Base-by-base conservation (phyloP, 1,140 invertebrate species). In the Drosophila nannoptera region DNA sequence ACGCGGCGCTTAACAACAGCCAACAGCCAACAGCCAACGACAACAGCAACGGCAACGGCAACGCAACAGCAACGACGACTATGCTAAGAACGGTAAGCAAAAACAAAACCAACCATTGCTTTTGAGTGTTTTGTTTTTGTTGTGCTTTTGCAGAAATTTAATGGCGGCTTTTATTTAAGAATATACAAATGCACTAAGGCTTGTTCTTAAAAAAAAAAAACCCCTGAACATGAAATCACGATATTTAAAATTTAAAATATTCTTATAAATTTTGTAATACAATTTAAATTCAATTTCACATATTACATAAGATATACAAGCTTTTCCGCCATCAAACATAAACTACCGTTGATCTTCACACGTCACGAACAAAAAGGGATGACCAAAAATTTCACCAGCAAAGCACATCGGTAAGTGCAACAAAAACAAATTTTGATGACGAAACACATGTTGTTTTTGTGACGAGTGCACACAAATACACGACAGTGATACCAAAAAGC, bases 391-490 rank as follows among this genome's bases (percentile, higher is more conserved):
- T 69, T 69, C 61, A 42, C 67, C 64, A 62, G 45, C 38, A 73
- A 77, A 78, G 48, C 59, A 66, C 68, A 53, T 22, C 55, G 45
- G 62, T 65, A 75, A 78, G 75, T 75, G 64, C 69, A 80, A 80
- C 53, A 82, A 78, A 75, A 74, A 69, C 54, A 69, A 52, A 52
- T 82, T 77, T 76, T 78, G 82, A 87, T 87, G 82, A 87, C 82
- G 82, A 87, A 87, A 87, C 78, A 87, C 82, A 87, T 87, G 82
- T 82, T 81, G 77, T 82, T 68, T 83, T 77, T 78, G 66, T 56
- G 50, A 49, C 36, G 58, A 69, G 60, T 53, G 61, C 9, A 43
- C 22, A 32, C 60, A 42, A 1, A 35, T 9, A 62, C 14, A 40
- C 46, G 29, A 11, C 36, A 38, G 36, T 38, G 4, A 11, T 7